Percentiles rank a stretch among this genome's conserved stretches.
These are phyloP conservation scores for Sinosuthora webbiana DNA, from an alignment of 2,113 vertebrate species.

Conservation along the genomic window DNA sequence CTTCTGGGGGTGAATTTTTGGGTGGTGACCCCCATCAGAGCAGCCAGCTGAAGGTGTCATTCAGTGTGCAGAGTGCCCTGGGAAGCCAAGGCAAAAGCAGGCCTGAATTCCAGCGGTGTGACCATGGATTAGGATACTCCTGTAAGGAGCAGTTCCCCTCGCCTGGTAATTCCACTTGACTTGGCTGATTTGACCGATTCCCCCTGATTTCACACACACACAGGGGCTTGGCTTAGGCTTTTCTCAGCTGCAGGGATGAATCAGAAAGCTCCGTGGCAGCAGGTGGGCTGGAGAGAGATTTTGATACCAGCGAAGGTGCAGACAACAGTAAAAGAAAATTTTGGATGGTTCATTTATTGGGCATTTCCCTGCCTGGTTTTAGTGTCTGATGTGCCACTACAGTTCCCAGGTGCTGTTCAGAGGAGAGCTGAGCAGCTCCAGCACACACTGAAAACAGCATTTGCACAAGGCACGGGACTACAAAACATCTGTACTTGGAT, in stretches of 20 bases:
- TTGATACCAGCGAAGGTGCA: not conserved
- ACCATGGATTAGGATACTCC: not conserved
- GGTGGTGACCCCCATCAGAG: not conserved
- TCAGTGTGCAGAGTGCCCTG: not conserved
- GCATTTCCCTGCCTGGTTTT: not conserved
- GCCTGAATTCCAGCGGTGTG: not conserved
- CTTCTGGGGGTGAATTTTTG: not conserved
- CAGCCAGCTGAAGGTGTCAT: not conserved
- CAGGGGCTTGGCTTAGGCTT: not conserved
- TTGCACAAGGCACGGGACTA: not conserved
- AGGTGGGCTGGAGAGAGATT: not conserved
- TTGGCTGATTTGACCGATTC: not conserved
- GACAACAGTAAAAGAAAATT: not conserved
- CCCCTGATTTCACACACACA: not conserved
- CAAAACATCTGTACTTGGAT: not conserved
- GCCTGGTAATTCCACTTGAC: not conserved
- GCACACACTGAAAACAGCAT: accelerated
- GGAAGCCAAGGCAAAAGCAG: not conserved
- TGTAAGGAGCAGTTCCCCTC: not conserved
- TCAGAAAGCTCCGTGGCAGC: not conserved
- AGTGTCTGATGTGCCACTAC: accelerated
- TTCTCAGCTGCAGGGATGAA: not conserved
- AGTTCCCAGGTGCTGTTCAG: not conserved
- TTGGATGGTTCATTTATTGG: not conserved
- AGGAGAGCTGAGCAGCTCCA: not conserved